Percentiles rank a stretch among this genome's conserved stretches.
Conservation (phyloP, 2,888 invertebrate genomes). For the Drosophila robusta region DNA sequence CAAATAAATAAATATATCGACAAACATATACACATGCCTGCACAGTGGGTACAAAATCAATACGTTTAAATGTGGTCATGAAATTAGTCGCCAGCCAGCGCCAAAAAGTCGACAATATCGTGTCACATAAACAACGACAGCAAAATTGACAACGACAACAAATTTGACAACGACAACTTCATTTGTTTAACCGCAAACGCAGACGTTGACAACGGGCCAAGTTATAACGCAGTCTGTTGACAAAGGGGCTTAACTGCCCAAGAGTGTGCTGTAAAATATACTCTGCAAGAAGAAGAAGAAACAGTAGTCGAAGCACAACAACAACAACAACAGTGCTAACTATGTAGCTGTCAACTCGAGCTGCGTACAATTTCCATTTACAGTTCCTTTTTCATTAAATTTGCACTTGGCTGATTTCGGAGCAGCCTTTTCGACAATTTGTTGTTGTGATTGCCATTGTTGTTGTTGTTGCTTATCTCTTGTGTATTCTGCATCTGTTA, state of each 20-base stretch:
- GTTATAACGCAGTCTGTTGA: constrained; percentile 58
- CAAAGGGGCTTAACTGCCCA: constrained; percentile 66
- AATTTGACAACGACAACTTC: constrained; percentile 27
- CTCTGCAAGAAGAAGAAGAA: constrained; percentile 9
- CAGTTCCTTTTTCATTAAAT: constrained; percentile 57
- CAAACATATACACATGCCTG: constrained; percentile 7
- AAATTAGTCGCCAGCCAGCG: constrained; percentile 69
- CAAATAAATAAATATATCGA: constrained; percentile 55
- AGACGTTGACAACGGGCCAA: constrained; percentile 40
- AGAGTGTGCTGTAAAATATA: constrained; percentile 54
- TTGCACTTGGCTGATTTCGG: constrained; percentile 59
- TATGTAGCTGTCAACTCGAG: constrained; percentile 8
- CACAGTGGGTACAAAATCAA: constrained; percentile 74
- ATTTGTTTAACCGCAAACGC: constrained; percentile 42
- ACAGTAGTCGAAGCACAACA: background rate
- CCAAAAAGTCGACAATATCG: constrained; percentile 66
- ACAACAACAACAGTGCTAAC: constrained; percentile 20
- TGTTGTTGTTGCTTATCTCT: constrained; percentile 16
- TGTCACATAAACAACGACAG: constrained; percentile 37
- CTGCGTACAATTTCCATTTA: constrained; percentile 50
- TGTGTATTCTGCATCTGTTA: constrained; percentile 20
- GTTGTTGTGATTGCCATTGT: constrained; percentile 21
- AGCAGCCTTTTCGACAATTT: constrained; percentile 19
- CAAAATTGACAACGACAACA: constrained; percentile 15
- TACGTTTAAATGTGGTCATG: constrained; percentile 81